A percentile compares a stretch with the other conserved stretches of the same genome.
These are phyloP conservation scores for Pasiphila rectangulata DNA, from an alignment of 2,888 invertebrate genomes.

Conservation along the genomic window DNA sequence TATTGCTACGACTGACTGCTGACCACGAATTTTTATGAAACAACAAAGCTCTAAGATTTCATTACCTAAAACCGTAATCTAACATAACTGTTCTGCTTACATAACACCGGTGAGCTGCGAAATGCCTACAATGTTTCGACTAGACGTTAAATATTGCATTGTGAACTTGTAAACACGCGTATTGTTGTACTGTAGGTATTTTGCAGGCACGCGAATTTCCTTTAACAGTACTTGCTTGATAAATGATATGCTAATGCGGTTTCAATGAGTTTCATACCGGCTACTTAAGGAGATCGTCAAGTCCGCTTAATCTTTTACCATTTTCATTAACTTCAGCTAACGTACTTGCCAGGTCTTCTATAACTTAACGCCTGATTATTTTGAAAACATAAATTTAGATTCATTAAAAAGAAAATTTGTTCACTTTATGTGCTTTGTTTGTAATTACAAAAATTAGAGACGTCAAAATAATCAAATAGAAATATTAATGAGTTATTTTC, in stretches of 20 bases:
- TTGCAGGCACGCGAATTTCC: conserved; percentile 43
- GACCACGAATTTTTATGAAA: conserved; percentile 2
- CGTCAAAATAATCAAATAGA: no score
- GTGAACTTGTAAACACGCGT: conserved; percentile 37
- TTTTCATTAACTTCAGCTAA: no score
- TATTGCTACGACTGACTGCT: neutral
- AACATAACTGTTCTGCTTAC: conserved; percentile 22
- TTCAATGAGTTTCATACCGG: no score
- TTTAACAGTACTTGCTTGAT: conserved; percentile 6
- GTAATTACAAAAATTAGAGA: no score
- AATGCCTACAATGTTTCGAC: conserved; percentile 39
- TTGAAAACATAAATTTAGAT: neutral
- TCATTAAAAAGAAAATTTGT: neutral
- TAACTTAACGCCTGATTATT: neutral
- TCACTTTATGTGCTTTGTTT: neutral
- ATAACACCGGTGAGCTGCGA: conserved; percentile 29
- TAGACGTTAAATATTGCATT: conserved; percentile 36
- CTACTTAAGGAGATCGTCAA: no score
- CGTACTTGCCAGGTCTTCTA: no score
- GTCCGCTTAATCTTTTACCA: no score
- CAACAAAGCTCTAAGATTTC: conserved; percentile 15
- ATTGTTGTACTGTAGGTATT: conserved; percentile 46
- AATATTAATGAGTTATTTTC: no score
- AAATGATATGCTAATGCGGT: no score
- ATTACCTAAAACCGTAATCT: conserved; percentile 23